phyloP scores from a whole-genome alignment of 2,797 vertebrate genomes.

The Rhodeus uyekii region DNA sequence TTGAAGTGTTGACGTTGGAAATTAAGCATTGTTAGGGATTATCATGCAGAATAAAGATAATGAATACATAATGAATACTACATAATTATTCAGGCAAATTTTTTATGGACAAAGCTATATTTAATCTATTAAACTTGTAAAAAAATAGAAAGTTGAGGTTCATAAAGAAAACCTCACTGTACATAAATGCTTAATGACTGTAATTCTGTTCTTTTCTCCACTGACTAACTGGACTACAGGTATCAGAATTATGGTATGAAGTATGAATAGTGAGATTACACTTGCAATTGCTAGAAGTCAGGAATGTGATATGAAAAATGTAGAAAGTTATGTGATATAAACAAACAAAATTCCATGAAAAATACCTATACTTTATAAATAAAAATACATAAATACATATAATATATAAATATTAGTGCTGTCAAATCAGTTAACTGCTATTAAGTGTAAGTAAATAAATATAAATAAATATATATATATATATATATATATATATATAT shows the following conservation, averaged over 20 bases:
- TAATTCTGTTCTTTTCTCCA: not conserved
- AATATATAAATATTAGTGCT: too few relatives aligned
- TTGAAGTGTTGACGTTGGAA: not conserved
- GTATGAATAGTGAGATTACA: too few relatives aligned
- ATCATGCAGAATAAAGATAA: not conserved
- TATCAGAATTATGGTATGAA: not conserved
- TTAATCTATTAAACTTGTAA: not conserved
- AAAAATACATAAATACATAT: too few relatives aligned
- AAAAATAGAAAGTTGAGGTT: not conserved
- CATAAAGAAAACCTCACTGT: not conserved
- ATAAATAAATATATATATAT: too few relatives aligned
- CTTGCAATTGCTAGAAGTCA: too few relatives aligned
- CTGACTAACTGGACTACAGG: not conserved
- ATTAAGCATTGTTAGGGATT: not conserved
- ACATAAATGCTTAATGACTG: not conserved
- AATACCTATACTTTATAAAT: too few relatives aligned
- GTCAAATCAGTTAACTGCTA: too few relatives aligned
- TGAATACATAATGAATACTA: not conserved
- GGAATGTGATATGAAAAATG: too few relatives aligned
- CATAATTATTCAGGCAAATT: not conserved
- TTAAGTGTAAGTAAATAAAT: too few relatives aligned
- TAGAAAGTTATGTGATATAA: too few relatives aligned
- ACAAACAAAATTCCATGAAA: too few relatives aligned
- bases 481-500: too few relatives aligned
- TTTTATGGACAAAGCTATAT: not conserved